Evolutionary conservation across 2,113 vertebrate species (phyloP).

Genomic region (Odocoileus virginianus): DNA sequence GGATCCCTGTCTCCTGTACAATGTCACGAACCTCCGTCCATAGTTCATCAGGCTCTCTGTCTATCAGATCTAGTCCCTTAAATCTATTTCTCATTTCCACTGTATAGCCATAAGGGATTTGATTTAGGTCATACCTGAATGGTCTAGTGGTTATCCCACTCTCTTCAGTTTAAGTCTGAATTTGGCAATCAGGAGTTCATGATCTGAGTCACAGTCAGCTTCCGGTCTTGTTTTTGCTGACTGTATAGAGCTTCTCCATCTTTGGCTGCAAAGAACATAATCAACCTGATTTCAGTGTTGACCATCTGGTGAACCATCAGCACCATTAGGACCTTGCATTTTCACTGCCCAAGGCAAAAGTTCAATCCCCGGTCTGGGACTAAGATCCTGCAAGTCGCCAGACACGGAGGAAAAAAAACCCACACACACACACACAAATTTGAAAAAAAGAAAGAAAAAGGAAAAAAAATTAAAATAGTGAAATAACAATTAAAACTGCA

Average conservation of each 20-base stretch:
- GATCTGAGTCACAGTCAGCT: background rate
- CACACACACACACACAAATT: background rate
- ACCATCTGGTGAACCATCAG: background rate
- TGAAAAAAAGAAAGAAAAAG: background rate
- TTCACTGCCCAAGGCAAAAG: background rate
- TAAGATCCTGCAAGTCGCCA: background rate
- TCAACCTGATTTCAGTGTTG: background rate
- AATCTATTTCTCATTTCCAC: background rate
- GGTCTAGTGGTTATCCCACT: background rate
- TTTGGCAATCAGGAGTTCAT: background rate
- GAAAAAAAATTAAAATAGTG: background rate
- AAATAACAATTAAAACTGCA: background rate
- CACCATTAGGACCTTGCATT: background rate
- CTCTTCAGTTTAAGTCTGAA: background rate
- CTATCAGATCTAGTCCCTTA: background rate
- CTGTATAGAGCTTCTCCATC: background rate
- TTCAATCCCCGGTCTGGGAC: background rate
- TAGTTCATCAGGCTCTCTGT: background rate
- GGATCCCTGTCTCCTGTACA: background rate
- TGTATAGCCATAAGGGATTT: background rate
- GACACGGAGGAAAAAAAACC: background rate
- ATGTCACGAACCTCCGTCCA: background rate
- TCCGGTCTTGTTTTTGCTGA: background rate
- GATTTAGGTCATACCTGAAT: background rate
- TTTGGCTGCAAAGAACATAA: background rate